phyloP scores from a whole-genome alignment of 2,113 vertebrate genomes.

The Halcyon malimbica region DNA sequence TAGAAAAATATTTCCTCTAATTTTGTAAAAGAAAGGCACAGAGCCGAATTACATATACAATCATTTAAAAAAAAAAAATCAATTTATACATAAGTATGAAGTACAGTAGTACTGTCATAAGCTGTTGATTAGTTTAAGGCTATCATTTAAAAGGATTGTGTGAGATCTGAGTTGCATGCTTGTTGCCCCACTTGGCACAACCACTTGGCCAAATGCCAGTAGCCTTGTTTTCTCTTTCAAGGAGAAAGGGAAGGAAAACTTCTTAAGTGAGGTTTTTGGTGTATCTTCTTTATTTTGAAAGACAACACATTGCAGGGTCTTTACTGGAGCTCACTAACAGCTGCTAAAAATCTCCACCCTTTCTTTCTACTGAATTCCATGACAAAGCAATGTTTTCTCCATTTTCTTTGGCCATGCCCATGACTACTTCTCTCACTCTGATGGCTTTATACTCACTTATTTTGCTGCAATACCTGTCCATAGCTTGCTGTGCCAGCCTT shows the following conservation, averaged over 20 bases:
- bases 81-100: background rate
- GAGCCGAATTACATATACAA: background rate
- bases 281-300: background rate
- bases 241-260: background rate
- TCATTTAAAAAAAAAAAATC: background rate
- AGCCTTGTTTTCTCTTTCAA: background rate
- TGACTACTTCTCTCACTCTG: background rate
- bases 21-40: background rate
- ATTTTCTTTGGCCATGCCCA: background rate
- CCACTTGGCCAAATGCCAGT: background rate
- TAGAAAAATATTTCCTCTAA: background rate
- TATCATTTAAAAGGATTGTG: background rate
- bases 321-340: background rate
- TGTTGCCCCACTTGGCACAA: background rate
- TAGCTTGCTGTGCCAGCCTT: background rate
- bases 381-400: background rate
- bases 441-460: background rate
- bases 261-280: background rate
- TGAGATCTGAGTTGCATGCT: background rate
- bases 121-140: background rate
- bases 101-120: background rate
- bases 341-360: background rate
- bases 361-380: background rate
- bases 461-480: background rate
- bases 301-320: background rate